These are phyloP conservation scores for Microcebus jonahi DNA, from an alignment of 2,113 vertebrate genomes.

Conservation along the genomic window DNA sequence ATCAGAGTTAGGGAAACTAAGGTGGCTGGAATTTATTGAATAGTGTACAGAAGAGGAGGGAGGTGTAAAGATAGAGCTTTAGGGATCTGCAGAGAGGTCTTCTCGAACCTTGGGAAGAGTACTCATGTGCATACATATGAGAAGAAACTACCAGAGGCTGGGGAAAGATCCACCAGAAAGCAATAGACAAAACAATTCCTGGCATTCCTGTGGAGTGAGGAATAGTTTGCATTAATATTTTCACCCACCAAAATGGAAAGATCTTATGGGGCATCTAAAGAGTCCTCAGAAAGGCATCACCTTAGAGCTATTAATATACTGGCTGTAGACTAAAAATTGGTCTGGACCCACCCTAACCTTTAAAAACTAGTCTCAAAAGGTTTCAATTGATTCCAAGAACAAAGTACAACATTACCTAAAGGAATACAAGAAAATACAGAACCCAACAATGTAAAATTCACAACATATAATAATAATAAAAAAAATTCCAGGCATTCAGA, in stretches of 20 bases:
- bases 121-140: background rate
- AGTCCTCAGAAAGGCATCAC: background rate
- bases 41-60: background rate
- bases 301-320: background rate
- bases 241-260: background rate
- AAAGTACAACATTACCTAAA: slow-evolving; percentile 8
- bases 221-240: background rate
- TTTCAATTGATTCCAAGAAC: background rate
- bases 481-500: background rate
- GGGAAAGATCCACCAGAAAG: background rate
- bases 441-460: background rate
- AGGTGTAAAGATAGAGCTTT: background rate
- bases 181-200: background rate
- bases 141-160: background rate
- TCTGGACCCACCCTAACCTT: background rate
- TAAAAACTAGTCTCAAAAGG: background rate
- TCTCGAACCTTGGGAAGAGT: background rate
- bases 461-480: background rate
- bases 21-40: background rate
- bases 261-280: too few relatives aligned
- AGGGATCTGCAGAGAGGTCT: background rate
- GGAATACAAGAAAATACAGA: background rate
- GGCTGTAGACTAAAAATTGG: background rate
- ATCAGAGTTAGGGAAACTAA: background rate
- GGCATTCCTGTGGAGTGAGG: background rate